Base-by-base conservation (phyloP, 2,888 invertebrate genomes). In the Phania funesta region DNA sequence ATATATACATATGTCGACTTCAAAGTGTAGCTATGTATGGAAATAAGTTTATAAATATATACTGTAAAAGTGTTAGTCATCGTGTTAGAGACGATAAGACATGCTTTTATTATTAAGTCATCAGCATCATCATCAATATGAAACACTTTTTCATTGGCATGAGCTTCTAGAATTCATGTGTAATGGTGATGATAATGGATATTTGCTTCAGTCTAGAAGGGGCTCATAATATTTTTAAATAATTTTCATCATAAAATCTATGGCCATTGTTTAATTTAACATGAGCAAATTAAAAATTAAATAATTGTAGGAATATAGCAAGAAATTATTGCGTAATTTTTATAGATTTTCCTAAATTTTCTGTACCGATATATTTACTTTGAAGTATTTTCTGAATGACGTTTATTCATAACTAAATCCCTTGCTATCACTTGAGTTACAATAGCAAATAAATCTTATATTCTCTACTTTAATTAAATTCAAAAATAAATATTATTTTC, bases 31-130 rank as follows among this genome's bases (percentile, higher is more conserved):
- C 13, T 7, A 16, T 54, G 5, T 41, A 32, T 0, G 11, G 13
- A 74, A 38, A 62, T 44, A 41, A 41, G 56, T 32, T 44, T 44
- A 20, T 20, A 54, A 68, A 67, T 58, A 20, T 7, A 41, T 7
- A 8, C n/a, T 20, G 26, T 48, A 62, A 41, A 64, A 64, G 29
- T 50, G 29, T 62, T 38, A n/a, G n/a, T 7, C 26, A 41, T 44
- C 41, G 29, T n/a, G 20, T 62, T 29, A 29, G 50, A 41, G 62
- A 52, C 52, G 29, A 50, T 48, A 74, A 56, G 74, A 80, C 48
- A 74, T 74, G 67, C 68, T 74, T 64, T 80, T 52, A 64, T 58
- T 65, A 75, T 58, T 64, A 70, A 70, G 70, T 58, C 70, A 70
- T 80, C 56, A 58, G 18, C 11, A 35, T 35, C 11, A 38, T 67